Conservation (phyloP, 2,888 invertebrate genomes). For the Tachina lurida region DNA sequence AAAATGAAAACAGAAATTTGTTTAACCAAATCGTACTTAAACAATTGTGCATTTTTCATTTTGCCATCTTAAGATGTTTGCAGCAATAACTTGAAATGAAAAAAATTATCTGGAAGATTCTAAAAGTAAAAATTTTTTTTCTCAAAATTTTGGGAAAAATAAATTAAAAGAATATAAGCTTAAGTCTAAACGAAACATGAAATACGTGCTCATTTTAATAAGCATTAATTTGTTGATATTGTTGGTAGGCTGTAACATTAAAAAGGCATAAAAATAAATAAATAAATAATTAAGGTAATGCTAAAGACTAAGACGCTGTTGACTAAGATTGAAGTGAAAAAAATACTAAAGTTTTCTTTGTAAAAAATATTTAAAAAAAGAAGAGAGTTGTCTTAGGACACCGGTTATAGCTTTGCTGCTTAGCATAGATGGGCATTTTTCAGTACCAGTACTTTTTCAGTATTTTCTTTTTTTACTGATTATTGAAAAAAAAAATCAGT, state of each 20-base stretch:
- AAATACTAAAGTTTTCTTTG: no score
- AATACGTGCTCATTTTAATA: conserved; percentile 60
- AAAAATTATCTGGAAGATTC: conserved; percentile 30
- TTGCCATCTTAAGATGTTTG: conserved; percentile 43
- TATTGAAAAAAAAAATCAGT: no score
- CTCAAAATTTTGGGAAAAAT: conserved; percentile 11
- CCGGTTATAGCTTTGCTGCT: no score
- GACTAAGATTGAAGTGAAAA: not conserved
- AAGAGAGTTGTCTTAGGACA: no score
- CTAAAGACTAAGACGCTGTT: not conserved
- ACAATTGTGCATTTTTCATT: conserved; percentile 50
- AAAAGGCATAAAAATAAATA: conserved; percentile 4
- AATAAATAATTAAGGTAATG: conserved; percentile 32
- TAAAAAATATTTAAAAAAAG: no score
- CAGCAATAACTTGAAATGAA: conserved; percentile 21
- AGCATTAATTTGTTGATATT: conserved; percentile 48
- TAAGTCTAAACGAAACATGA: conserved; percentile 50
- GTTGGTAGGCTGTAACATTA: conserved; percentile 11
- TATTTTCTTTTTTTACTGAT: no score
- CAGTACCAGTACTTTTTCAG: no score
- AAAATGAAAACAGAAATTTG: conserved; percentile 52
- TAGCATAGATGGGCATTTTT: no score
- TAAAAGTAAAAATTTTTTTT: conserved; percentile 2
- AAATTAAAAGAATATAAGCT: not conserved
- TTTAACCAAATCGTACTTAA: conserved; percentile 19